A percentile compares a stretch with the other conserved stretches of the same genome.
These are phyloP conservation scores for Anoplolepis gracilipes DNA, from an alignment of 1,140 invertebrate species.

Conservation along the genomic window DNA sequence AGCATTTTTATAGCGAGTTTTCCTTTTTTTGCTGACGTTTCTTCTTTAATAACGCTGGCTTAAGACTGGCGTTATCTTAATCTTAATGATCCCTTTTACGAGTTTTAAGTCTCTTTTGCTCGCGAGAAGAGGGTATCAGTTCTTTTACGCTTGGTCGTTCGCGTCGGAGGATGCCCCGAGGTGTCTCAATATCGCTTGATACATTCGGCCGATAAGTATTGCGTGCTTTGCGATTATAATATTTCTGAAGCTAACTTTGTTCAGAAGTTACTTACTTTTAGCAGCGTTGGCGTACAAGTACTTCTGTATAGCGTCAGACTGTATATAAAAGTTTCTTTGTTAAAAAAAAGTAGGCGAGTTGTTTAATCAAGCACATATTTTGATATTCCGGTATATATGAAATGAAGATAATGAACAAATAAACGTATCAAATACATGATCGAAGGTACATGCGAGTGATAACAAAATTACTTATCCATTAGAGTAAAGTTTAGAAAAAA, in stretches of 20 bases:
- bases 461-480: neutral
- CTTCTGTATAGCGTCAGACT: neutral
- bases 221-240: constrained; percentile 53
- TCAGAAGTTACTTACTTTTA: constrained; percentile 48
- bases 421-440: too few species aligned
- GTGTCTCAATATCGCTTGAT: constrained; percentile 30
- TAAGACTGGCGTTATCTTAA: constrained; percentile 35
- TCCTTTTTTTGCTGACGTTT: neutral
- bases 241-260: constrained; percentile 43
- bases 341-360: constrained; percentile 4
- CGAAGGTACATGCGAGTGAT: neutral
- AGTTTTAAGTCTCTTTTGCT: constrained; percentile 3
- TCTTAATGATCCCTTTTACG: constrained; percentile 11
- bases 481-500: neutral
- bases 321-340: constrained; percentile 41
- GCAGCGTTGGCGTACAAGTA: neutral
- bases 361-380: neutral
- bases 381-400: neutral
- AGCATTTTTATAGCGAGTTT: neutral
- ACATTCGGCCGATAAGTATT: constrained; percentile 42
- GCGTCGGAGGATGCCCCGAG: neutral
- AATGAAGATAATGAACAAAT: constrained; percentile 6
- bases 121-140: constrained; percentile 9
- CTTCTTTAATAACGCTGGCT: constrained; percentile 38
- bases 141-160: constrained; percentile 3